Evolutionary conservation across 2,113 vertebrate genomes (phyloP).

Genomic region (Addax nasomaculatus): DNA sequence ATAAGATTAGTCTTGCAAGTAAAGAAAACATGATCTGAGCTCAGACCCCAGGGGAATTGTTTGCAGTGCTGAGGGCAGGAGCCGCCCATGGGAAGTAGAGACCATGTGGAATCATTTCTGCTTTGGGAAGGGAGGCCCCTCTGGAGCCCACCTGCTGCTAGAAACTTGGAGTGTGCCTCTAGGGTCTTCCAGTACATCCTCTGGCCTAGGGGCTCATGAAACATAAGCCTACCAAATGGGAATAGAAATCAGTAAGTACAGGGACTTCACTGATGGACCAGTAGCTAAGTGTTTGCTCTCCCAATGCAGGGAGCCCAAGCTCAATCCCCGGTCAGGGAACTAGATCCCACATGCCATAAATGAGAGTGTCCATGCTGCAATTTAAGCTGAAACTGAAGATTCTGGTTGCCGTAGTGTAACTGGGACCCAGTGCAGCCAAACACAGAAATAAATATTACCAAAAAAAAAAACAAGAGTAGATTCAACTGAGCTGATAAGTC

Average conservation of each 20-base stretch:
- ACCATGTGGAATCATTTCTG: not conserved
- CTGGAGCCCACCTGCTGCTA: not conserved
- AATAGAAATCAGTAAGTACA: not conserved
- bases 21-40: not conserved
- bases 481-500: not conserved
- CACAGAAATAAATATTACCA: not conserved
- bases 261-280: not conserved
- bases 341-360: not conserved
- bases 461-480: not conserved
- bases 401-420: not conserved
- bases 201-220: not conserved
- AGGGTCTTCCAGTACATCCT: not conserved
- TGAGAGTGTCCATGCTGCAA: not conserved
- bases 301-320: not conserved
- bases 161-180: not conserved
- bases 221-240: not conserved
- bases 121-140: not conserved
- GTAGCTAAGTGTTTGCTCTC: not conserved
- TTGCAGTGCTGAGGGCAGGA: not conserved
- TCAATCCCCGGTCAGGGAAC: not conserved
- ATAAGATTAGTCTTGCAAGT: not conserved
- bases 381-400: not conserved
- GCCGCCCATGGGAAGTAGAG: not conserved
- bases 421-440: not conserved
- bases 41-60: not conserved